These are phyloP conservation scores for Colistium nudipinnis DNA, from an alignment of 2,113 vertebrate species.

Conservation along the genomic window DNA sequence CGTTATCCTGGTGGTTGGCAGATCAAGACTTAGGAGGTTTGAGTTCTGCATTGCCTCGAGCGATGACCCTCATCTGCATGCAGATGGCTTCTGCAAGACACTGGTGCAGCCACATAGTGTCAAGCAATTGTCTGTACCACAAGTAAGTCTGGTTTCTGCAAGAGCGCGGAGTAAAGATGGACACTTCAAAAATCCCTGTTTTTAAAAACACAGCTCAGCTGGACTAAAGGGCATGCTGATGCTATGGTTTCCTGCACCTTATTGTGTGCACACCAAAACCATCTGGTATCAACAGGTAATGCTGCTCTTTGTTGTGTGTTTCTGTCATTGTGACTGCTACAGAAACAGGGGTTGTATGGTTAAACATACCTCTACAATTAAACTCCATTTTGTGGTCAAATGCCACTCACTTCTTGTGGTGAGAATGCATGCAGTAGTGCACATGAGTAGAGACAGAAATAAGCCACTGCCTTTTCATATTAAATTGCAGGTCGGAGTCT, in stretches of 20 bases:
- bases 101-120: slow-evolving; percentile 69
- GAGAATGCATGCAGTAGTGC: neutral
- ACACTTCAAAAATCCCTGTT: slow-evolving; percentile 52
- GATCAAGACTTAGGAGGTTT: slow-evolving; percentile 78
- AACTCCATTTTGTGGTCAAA: neutral
- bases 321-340: neutral
- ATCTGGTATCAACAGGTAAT: slow-evolving; percentile 43
- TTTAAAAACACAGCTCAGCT: slow-evolving; percentile 45
- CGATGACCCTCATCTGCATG: slow-evolving; percentile 74
- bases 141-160: slow-evolving; percentile 64
- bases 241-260: slow-evolving; percentile 23
- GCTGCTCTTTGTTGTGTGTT: slow-evolving; percentile 26
- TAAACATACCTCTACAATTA: neutral
- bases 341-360: neutral
- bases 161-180: slow-evolving; percentile 35
- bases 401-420: slow-evolving; percentile 13
- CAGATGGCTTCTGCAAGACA: slow-evolving; percentile 48
- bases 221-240: slow-evolving; percentile 43
- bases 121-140: slow-evolving; percentile 73
- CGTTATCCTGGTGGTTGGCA: slow-evolving; percentile 70
- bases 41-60: slow-evolving; percentile 74
- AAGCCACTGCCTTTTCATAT: slow-evolving; percentile 17
- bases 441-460: neutral
- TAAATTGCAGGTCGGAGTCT: slow-evolving; percentile 36
- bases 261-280: slow-evolving; percentile 5